phyloP scores from a whole-genome alignment of 2,113 vertebrate species.

The Rhombomys opimus region DNA sequence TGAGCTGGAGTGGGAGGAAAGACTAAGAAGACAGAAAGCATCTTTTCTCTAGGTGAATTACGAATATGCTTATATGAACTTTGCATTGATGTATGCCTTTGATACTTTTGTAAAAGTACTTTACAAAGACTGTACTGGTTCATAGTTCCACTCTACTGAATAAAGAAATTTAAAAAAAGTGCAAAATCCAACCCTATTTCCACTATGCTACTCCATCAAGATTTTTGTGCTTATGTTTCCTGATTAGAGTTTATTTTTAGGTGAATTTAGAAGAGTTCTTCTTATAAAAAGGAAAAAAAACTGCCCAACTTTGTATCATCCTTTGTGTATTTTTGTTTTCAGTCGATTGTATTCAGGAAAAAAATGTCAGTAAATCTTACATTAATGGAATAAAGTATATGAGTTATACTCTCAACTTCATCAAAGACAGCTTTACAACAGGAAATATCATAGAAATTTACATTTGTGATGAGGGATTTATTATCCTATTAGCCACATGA shows the following conservation, averaged over 20 bases:
- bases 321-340: neutral
- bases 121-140: neutral
- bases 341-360: neutral
- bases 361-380: neutral
- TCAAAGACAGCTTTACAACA: conserved; percentile 13
- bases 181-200: neutral
- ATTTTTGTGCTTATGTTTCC: neutral
- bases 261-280: neutral
- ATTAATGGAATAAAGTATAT: neutral
- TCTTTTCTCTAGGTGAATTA: neutral
- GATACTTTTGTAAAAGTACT: neutral
- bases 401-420: neutral
- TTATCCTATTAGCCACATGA: neutral
- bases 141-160: neutral
- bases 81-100: neutral
- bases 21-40: neutral
- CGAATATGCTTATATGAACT: neutral
- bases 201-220: too few relatives aligned
- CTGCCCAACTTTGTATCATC: neutral
- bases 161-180: neutral
- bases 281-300: neutral
- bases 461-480: neutral
- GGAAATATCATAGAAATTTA: neutral
- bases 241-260: neutral
- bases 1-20: neutral